A percentile compares a stretch with the other conserved stretches of the same genome.
Evolutionary conservation across 2,888 invertebrate species (phyloP).

Genomic region (Byasa hedistus): DNA sequence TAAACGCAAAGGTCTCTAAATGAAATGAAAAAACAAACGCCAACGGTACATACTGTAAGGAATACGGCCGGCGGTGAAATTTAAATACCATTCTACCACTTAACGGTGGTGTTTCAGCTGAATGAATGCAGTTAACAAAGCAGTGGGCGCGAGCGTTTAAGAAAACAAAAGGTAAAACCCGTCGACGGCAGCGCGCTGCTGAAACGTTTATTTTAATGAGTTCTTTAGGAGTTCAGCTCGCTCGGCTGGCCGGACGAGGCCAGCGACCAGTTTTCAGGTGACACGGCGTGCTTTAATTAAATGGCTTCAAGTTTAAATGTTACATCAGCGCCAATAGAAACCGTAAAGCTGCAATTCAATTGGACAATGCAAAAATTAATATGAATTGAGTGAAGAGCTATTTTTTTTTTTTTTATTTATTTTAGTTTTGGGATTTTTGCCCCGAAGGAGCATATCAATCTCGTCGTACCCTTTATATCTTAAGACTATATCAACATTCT

Average conservation of each 20-base stretch:
- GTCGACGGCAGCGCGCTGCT: slow-evolving; percentile 6
- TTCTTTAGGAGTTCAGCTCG: slow-evolving; percentile 16
- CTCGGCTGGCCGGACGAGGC: slow-evolving; percentile 14
- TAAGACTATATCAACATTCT: too few species aligned
- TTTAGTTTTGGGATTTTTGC: too few species aligned
- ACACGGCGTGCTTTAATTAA: not conserved
- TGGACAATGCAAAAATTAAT: too few species aligned
- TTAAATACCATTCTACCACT: slow-evolving; percentile 20
- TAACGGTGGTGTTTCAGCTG: slow-evolving; percentile 17
- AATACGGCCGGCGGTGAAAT: slow-evolving; percentile 1
- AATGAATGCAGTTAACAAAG: slow-evolving; percentile 24
- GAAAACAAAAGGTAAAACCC: slow-evolving; percentile 27
- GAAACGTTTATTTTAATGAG: slow-evolving; percentile 29
- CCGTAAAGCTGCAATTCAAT: too few species aligned
- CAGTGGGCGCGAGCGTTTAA: slow-evolving; percentile 22
- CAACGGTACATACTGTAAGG: not conserved
- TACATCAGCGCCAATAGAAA: too few species aligned
- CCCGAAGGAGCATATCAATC: too few species aligned
- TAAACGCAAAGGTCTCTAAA: not conserved
- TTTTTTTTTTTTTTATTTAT: too few species aligned
- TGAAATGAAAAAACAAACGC: not conserved
- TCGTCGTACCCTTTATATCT: too few species aligned
- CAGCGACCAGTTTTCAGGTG: not conserved
- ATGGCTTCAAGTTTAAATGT: too few species aligned
- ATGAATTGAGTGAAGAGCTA: too few species aligned